Base-by-base conservation (phyloP, 2,113 vertebrate genomes). In the Centropus bengalensis region DNA sequence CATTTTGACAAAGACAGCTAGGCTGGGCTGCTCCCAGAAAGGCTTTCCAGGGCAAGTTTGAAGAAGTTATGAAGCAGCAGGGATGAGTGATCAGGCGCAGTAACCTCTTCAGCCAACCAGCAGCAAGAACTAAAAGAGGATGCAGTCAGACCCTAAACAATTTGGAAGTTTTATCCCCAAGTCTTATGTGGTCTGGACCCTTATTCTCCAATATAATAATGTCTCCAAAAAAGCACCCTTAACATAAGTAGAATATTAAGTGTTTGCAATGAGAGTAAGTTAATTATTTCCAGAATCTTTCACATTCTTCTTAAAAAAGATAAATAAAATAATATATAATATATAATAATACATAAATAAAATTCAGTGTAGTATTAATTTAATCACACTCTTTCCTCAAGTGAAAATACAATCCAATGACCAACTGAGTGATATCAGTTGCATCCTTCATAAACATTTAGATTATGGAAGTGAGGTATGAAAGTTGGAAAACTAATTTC, bases 101-200 rank as follows among this genome's bases (percentile, higher is more conserved):
- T 14, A 69, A 22, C 27, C 8, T 58, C 55, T 76, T 30, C 30
- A 80, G 22, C 10, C 27, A 18, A 4, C 12, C 55, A 73, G 14
- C 8, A 75, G 30, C 24, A 90, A 60, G 40, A 56, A 19, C 64
- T 83, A 36, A 28, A 84, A 11, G 15, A 83, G 5, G 10, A 66
- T 13, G 4, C 23, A 86, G 19, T 23, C 38, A 66, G 64, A 54
- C 8, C 6, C n/a, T 22, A 44, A 77, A 45, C 9, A 9, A 12
- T 62, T 38, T 27, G 16, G 9, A 86, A 77, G 0, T 10, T 42
- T 66, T 14, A 2, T 9, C 21, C 19, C 30, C 2, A 8, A 27
- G 13, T 6, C 0, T 0, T 19, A 2, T 4, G 5, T 28, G 32
- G 28, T 54, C 51, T 49, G 22, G 3, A 6, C 32, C 63, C 14